A percentile compares a stretch with the other conserved stretches of the same genome.
phyloP scores from a whole-genome alignment of 2,113 vertebrate species.

The Larimichthys polyactis region DNA sequence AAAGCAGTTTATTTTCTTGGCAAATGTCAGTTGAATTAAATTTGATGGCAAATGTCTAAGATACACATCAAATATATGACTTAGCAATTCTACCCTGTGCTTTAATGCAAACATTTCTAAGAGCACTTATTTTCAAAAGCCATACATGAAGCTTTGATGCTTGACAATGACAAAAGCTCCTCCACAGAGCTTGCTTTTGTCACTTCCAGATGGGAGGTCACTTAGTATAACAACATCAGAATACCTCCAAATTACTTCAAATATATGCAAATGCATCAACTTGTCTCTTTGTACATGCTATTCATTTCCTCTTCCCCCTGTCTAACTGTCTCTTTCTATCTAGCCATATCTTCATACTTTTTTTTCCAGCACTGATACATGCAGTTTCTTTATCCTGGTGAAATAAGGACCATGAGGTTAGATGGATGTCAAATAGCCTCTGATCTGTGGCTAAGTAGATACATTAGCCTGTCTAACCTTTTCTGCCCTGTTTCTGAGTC shows the following conservation, averaged over 20 bases:
- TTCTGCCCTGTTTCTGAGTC: constrained; percentile 1
- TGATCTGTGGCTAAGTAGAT: constrained; percentile 65
- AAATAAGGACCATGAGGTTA: constrained; percentile 69
- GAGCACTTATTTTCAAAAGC: constrained; percentile 1
- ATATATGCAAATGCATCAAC: constrained; percentile 6
- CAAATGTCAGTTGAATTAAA: constrained; percentile 14
- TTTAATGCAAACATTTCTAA: constrained; percentile 12
- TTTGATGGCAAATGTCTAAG: constrained; percentile 3
- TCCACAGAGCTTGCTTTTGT: neutral
- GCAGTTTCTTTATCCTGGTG: constrained; percentile 56
- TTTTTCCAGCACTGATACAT: constrained; percentile 11
- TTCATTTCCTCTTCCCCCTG: constrained; percentile 13
- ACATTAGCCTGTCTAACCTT: constrained; percentile 69
- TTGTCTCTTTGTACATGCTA: constrained; percentile 12
- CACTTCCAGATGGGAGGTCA: constrained; percentile 22
- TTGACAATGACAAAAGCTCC: constrained; percentile 17
- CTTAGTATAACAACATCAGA: neutral
- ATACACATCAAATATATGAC: neutral
- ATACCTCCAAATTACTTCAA: constrained; percentile 28
- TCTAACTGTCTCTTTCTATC: neutral
- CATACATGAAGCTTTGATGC: constrained; percentile 21
- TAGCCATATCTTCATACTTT: neutral
- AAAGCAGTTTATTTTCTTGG: constrained; percentile 16
- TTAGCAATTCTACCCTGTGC: neutral
- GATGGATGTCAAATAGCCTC: constrained; percentile 49